phyloP scores from a whole-genome alignment of 2,797 vertebrate genomes.

The Eulemur coronatus region DNA sequence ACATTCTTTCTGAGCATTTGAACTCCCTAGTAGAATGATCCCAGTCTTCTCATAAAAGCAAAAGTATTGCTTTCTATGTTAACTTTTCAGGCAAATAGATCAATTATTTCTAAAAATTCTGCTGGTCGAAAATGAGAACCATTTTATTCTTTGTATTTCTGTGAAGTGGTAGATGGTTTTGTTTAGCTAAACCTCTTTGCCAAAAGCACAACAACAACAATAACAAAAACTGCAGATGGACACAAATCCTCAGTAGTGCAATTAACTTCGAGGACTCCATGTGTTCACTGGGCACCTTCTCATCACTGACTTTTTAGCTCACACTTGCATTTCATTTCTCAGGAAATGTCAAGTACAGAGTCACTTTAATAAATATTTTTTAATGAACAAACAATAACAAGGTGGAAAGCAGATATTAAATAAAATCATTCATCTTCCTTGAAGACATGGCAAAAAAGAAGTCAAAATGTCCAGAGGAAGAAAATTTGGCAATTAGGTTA shows the following conservation, averaged over 20 bases:
- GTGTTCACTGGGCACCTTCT: neutral
- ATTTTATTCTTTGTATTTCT: neutral
- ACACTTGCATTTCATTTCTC: neutral
- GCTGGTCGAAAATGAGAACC: neutral
- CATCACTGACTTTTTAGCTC: neutral
- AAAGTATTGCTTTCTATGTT: neutral
- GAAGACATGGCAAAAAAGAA: neutral
- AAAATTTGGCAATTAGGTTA: neutral
- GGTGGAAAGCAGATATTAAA: neutral
- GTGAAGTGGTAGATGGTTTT: neutral
- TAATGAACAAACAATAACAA: neutral
- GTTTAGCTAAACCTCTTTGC: neutral
- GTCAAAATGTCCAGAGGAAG: neutral
- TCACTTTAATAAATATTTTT: neutral
- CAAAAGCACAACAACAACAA: neutral
- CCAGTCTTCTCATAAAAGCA: neutral
- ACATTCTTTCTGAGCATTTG: neutral
- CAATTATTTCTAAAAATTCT: neutral
- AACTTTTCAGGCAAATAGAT: neutral
- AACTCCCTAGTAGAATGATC: neutral
- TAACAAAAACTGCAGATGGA: neutral
- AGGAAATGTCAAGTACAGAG: neutral
- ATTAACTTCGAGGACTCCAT: neutral
- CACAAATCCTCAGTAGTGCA: neutral
- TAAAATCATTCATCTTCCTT: neutral